Base-by-base conservation (phyloP, 2,797 vertebrate species). In the Muraenolepis orangiensis region DNA sequence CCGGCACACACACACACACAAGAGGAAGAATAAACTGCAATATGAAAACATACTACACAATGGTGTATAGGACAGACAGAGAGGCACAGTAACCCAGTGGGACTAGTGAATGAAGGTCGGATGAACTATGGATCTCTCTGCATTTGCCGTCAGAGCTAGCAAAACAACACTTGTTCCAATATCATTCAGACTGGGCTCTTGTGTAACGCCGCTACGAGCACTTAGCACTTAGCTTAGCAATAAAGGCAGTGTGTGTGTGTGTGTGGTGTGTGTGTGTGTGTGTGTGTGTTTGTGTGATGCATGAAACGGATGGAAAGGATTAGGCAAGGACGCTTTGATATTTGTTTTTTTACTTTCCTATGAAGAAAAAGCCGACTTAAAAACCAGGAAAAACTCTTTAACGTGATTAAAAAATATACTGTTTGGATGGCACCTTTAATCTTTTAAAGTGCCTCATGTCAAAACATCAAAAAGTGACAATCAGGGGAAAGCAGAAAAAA, bases 401-500 rank as follows among this genome's bases (percentile, higher is more conserved):
- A 61, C 51, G 51, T 61, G 51, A 61, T 61, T 61, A 61, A 61
- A n/a, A 61, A 34, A 61, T 61, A 20, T 61, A 13, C 11, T 61
- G 2, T 51, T 51, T 51, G 8, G 6, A 20, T 6, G 18, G 46
- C 46, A n/a, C 46, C 46, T 51, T 51, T 61, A 61, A 61, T 61
- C 51, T 26, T 61, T 61, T 23, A 61, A 61, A 61, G 51, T 61
- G 51, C n/a, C n/a, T 26, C 51, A 61, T n/a, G 11, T 57, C 51
- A 57, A 57, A 57, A 57, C n/a, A 61, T 61, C 26, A 61, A 61
- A 61, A 23, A 61, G 51, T 61, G 51, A 61, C n/a, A 61, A 61
- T 26, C 10, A n/a, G 32, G 32, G 32, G 32, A 34, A 34, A 34
- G 32, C 32, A 34, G 32, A 34, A 8, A 34, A 7, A 51, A 51